A percentile compares a stretch with the other conserved stretches of the same genome.
These are phyloP conservation scores for Sapayoa aenigma DNA, from an alignment of 2,113 vertebrate genomes.

Conservation along the genomic window DNA sequence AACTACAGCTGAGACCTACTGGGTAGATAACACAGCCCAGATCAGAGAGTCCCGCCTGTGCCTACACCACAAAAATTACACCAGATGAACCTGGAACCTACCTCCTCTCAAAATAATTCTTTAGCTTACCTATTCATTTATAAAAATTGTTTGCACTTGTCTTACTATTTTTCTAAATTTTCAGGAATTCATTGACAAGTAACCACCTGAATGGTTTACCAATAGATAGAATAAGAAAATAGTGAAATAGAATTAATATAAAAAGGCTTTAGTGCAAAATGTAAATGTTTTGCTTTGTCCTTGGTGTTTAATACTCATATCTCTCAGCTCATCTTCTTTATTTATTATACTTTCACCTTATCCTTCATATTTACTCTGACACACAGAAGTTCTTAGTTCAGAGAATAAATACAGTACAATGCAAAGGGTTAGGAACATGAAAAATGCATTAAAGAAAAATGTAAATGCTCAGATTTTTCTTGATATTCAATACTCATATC, in stretches of 20 bases:
- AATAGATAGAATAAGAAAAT: not conserved
- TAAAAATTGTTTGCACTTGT: not conserved
- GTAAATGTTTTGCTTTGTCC: conserved; percentile 24
- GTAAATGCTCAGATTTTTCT: conserved; percentile 9
- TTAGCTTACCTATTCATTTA: not conserved
- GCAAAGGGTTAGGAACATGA: conserved; percentile 19
- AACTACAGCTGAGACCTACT: not conserved
- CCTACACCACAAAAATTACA: not conserved
- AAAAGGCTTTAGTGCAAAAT: not conserved
- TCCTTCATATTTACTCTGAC: conserved; percentile 21
- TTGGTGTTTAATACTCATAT: conserved; percentile 11
- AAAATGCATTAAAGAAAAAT: conserved; percentile 40
- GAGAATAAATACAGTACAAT: conserved; percentile 38
- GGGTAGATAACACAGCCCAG: not conserved
- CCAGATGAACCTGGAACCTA: not conserved
- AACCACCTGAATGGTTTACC: not conserved
- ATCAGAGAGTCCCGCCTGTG: not conserved
- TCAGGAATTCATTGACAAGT: not conserved
- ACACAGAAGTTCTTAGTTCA: conserved; percentile 38
- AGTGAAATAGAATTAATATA: not conserved
- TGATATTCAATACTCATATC: not conserved
- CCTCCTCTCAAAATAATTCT: not conserved
- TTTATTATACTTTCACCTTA: conserved; percentile 43
- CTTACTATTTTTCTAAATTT: not conserved
- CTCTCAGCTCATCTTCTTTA: conserved; percentile 31